A percentile compares a stretch with the other conserved stretches of the same genome.
These are phyloP conservation scores for Brachionus rotundiformis DNA, from an alignment of 1,140 invertebrate species.

Conservation along the genomic window DNA sequence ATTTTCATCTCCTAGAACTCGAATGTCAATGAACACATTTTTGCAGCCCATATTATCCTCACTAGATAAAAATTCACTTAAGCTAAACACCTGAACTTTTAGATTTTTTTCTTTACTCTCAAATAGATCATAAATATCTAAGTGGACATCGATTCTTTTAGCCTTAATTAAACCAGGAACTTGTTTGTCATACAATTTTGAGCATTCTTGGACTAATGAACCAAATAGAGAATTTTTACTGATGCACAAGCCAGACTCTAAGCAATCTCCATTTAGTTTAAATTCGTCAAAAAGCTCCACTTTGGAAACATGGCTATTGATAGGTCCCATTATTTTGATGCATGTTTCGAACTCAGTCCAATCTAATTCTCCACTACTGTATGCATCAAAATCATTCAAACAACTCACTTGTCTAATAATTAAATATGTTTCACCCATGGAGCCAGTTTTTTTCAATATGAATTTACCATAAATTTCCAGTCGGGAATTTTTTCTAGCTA, in stretches of 20 bases:
- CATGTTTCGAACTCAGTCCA: slow-evolving; percentile 50
- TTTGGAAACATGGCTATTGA: slow-evolving; percentile 20
- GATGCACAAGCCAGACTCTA: not conserved
- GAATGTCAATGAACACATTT: slow-evolving; percentile 6
- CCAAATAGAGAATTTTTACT: slow-evolving; percentile 3
- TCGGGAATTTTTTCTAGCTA: slow-evolving; percentile 3
- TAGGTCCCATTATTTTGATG: slow-evolving; percentile 44
- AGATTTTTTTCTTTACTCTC: slow-evolving; percentile 16
- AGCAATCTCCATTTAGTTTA: slow-evolving; percentile 8
- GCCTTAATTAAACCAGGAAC: slow-evolving; percentile 30
- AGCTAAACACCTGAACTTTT: slow-evolving; percentile 19
- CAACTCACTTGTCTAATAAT: slow-evolving; percentile 28
- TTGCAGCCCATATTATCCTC: not conserved
- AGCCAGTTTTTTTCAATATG: not conserved
- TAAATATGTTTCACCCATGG: not conserved
- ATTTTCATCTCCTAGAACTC: not conserved
- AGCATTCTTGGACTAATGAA: slow-evolving; percentile 41
- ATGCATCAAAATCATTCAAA: slow-evolving; percentile 48
- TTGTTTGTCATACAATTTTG: slow-evolving; percentile 40
- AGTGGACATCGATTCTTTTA: slow-evolving; percentile 27
- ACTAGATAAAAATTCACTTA: slow-evolving; percentile 19
- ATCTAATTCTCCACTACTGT: not conserved
- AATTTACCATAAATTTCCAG: slow-evolving; percentile 41
- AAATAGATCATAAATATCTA: slow-evolving; percentile 26
- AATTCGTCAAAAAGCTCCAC: slow-evolving; percentile 37